These are phyloP conservation scores for Adineta ricciae DNA, from an alignment of 2,888 invertebrate species.

Conservation along the genomic window DNA sequence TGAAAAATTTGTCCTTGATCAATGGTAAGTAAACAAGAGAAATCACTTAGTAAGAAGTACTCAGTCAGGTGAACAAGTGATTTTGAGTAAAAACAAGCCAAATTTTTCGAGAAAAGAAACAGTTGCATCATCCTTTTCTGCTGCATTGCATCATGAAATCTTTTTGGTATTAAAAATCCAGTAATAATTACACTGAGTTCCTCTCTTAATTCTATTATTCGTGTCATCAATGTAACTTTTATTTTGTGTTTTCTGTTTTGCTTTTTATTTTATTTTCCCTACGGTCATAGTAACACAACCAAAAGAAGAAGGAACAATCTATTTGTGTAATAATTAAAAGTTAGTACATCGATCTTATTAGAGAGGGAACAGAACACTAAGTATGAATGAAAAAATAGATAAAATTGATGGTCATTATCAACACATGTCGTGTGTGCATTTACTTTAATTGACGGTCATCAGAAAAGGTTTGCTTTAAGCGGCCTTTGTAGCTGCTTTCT, in stretches of 20 bases:
- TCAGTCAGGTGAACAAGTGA: too few relatives aligned
- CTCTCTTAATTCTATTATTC: too few relatives aligned
- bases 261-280: not conserved
- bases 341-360: not conserved
- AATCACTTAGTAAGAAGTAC: too few relatives aligned
- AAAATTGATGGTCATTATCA: not conserved
- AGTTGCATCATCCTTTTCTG: too few relatives aligned
- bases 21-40: too few relatives aligned
- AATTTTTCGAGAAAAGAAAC: too few relatives aligned
- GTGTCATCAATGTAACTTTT: too few relatives aligned
- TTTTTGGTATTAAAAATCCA: too few relatives aligned
- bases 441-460: not conserved
- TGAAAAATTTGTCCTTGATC: too few relatives aligned
- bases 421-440: not conserved
- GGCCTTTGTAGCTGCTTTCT: not conserved
- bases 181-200: too few relatives aligned
- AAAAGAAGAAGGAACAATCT: not conserved
- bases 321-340: not conserved
- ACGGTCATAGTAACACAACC: not conserved
- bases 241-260: not conserved
- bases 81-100: too few relatives aligned
- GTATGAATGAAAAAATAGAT: not conserved
- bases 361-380: not conserved
- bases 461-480: not conserved
- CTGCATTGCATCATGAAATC: too few relatives aligned